Conservation (phyloP, 2,888 invertebrate genomes). For the Drosophila quasianomalipes region DNA sequence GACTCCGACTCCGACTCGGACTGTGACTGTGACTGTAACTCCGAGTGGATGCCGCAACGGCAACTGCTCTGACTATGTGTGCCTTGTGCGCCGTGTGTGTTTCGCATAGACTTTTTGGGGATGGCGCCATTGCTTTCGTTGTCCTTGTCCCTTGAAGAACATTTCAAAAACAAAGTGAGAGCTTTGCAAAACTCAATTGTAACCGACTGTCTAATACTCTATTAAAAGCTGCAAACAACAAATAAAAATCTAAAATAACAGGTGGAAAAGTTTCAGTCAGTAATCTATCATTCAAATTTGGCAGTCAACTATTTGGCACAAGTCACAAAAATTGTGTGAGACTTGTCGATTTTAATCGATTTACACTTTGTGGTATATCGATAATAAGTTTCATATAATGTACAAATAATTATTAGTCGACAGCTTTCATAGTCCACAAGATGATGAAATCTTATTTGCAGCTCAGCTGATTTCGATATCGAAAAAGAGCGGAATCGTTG, state of each 20-base stretch:
- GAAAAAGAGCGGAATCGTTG: background rate
- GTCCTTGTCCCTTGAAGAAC: conserved; percentile 17
- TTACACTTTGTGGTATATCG: background rate
- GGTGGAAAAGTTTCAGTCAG: background rate
- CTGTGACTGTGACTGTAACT: background rate
- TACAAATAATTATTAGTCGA: background rate
- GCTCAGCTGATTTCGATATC: background rate
- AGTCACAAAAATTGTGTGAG: background rate
- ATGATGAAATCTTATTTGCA: background rate
- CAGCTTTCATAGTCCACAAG: background rate
- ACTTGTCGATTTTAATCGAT: background rate
- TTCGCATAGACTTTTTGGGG: conserved; percentile 45
- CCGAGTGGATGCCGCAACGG: background rate
- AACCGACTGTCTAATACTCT: background rate
- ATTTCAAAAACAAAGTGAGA: conserved; percentile 4
- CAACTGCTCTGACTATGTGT: conserved; percentile 8
- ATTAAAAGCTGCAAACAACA: background rate
- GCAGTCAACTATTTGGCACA: background rate
- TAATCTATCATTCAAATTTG: background rate
- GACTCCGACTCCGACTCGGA: background rate
- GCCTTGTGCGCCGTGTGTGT: conserved; percentile 27
- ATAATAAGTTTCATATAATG: background rate
- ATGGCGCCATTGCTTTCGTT: conserved; percentile 35
- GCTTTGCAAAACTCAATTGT: background rate
- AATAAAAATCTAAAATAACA: background rate